Evolutionary conservation across 2,113 vertebrate species (phyloP).

Genomic region (Phyllopteryx taeniolatus): DNA sequence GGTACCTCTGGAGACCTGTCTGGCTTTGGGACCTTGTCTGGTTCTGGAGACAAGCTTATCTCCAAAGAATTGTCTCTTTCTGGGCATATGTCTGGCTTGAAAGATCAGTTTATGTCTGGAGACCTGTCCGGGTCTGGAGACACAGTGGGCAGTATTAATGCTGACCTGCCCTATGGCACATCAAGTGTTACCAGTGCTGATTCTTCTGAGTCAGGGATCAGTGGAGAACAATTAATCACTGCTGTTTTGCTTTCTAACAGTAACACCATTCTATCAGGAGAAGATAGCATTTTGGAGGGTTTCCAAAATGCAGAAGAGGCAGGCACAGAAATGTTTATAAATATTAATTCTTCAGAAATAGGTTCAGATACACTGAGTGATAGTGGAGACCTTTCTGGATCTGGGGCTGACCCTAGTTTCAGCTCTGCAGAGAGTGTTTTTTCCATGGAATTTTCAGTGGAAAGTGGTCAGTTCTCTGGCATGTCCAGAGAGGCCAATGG

Average conservation of each 20-base stretch:
- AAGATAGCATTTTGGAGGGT: conserved; percentile 42
- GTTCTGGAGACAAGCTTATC: conserved; percentile 3
- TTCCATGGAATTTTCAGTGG: conserved; percentile 61
- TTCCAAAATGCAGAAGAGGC: conserved; percentile 58
- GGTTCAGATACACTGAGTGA: conserved; percentile 47
- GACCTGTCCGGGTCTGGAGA: conserved; percentile 30
- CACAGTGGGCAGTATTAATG: conserved; percentile 43
- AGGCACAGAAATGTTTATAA: conserved; percentile 37
- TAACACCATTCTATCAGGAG: conserved; percentile 35
- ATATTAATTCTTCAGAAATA: conserved; percentile 32
- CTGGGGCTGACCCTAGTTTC: conserved; percentile 46
- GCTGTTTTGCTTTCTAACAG: conserved; percentile 51
- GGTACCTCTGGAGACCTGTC: conserved; percentile 3
- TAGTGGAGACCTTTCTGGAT: conserved; percentile 42
- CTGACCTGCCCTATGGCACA: conserved; percentile 57
- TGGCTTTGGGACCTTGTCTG: neutral
- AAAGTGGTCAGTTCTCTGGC: conserved; percentile 58
- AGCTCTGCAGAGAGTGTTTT: conserved; percentile 39
- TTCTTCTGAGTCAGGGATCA: conserved; percentile 54
- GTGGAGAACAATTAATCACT: conserved; percentile 53
- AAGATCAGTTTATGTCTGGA: conserved; percentile 1
- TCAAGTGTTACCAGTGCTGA: conserved; percentile 36
- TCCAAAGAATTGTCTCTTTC: conserved; percentile 22
- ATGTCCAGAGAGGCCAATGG: conserved; percentile 36
- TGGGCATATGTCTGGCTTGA: conserved; percentile 28